Evolutionary conservation across 2,797 vertebrate species (phyloP), one percentile per base, ranked within the genome.

Genomic region (Sardinella longiceps): DNA sequence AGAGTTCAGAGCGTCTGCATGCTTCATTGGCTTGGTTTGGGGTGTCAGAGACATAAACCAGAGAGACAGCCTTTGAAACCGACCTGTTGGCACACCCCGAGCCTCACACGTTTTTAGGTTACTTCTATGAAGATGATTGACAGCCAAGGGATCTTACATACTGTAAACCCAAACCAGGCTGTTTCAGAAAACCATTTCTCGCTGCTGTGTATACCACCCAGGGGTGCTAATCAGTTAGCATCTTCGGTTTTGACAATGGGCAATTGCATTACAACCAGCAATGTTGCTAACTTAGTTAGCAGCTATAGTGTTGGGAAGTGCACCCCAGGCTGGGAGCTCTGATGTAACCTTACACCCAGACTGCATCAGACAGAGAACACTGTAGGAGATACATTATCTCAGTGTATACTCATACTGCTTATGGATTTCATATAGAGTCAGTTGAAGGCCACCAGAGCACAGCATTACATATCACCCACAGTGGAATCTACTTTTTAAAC

Each of bases 41-140:
- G 33, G 66, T 74, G 66, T 74, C 33, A 3, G 70, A 43, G 70
- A 77, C 9, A 9, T 43, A 20, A 43, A 77, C 15, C 70, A 77
- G 70, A 39, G 66, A 15, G 33, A 14, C 37, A 28, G 51, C 66
- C 18, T 81, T 48, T 23, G 25, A 63, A 51, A 81, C 25, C 9
- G 56, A 46, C 5, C 53, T 81, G 77, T 84, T 25, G 10, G 45
- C 20, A 20, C 25, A 11, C 3, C 45, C 50, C 51, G 56, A 56
- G 45, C 81, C 9, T 56, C 81, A 60, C 12, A 51, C 43, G 50
- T 9, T 12, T 85, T 81, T 58, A 48, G 66, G 81, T 58, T 60
- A 63, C 39, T 81, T 5, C 58, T 7, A 50, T 82, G 81, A 85
- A 74, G 37, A 85, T 51, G 66, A 80, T 43, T 46, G 84, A 81